phyloP scores from a whole-genome alignment of 30 jellyfish, hydroid and myxozoan genomes.

The Hydra vulgaris region DNA sequence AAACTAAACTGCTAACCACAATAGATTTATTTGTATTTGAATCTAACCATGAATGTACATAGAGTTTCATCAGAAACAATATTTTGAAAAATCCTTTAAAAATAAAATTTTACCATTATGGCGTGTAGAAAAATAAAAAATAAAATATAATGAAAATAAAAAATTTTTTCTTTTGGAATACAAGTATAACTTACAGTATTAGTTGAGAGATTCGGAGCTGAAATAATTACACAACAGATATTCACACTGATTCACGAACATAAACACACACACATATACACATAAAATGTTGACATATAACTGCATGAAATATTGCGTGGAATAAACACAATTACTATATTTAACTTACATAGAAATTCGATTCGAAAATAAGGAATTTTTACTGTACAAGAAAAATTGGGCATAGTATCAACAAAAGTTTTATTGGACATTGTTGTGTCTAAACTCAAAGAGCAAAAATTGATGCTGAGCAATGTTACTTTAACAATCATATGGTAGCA shows the following conservation, averaged over 20 bases:
- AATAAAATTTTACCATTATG: neutral
- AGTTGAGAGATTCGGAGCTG: neutral
- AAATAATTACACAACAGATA: no score
- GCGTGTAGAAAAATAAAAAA: neutral
- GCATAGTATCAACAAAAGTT: neutral
- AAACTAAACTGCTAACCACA: neutral
- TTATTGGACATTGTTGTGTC: neutral
- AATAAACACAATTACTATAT: neutral
- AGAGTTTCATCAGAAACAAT: neutral
- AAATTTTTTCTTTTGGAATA: no score
- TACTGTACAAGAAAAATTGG: neutral
- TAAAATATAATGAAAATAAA: neutral
- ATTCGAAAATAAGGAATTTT: neutral
- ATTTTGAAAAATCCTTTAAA: neutral
- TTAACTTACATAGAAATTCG: neutral
- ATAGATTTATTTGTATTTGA: neutral
- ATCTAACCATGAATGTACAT: neutral
- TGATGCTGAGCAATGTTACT: neutral
- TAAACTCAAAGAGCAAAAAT: neutral
- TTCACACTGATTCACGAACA: neutral
- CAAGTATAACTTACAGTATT: no score
- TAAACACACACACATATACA: neutral
- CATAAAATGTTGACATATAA: neutral
- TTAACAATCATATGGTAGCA: neutral
- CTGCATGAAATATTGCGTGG: neutral